Conservation (phyloP, 2,888 invertebrate species). For the Platycheirus rosarum region DNA sequence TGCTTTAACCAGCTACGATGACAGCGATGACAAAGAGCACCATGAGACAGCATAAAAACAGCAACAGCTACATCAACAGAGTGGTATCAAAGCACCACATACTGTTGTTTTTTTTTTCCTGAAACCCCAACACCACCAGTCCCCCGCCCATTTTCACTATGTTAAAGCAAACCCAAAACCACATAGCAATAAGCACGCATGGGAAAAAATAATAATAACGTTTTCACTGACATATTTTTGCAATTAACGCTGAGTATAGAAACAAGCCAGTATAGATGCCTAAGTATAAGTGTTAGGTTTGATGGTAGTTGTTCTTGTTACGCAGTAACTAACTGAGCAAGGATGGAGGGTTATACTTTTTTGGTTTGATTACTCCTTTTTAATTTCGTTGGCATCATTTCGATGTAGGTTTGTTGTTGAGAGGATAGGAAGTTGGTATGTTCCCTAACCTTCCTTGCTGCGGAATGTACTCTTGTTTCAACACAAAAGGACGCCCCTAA, state of each 20-base stretch:
- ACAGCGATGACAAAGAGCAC: conserved; percentile 54
- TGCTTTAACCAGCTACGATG: conserved; percentile 64
- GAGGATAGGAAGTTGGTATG: background rate
- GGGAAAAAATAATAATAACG: conserved; percentile 49
- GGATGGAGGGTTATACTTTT: conserved; percentile 14
- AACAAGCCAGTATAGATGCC: no score
- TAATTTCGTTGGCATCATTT: conserved; percentile 18
- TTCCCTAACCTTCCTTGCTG: background rate
- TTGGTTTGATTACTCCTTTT: conserved; percentile 26
- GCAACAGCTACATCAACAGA: conserved; percentile 49
- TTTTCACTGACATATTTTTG: conserved; percentile 72
- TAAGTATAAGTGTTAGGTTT: conserved; percentile 67
- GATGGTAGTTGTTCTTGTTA: conserved; percentile 60
- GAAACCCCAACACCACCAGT: background rate
- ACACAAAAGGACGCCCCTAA: conserved; percentile 77
- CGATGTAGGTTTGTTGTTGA: conserved; percentile 1
- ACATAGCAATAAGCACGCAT: conserved; percentile 41
- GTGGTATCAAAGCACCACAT: conserved; percentile 63
- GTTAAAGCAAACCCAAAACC: conserved; percentile 46
- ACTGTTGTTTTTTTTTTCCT: conserved; percentile 43
- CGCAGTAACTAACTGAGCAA: conserved; percentile 59
- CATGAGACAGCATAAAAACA: conserved; percentile 66
- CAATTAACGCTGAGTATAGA: conserved; percentile 72
- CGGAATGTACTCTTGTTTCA: background rate
- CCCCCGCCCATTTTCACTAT: conserved; percentile 4